These are phyloP conservation scores for Agonopterix alstromeriana DNA, from an alignment of 2,888 invertebrate species.

Conservation along the genomic window DNA sequence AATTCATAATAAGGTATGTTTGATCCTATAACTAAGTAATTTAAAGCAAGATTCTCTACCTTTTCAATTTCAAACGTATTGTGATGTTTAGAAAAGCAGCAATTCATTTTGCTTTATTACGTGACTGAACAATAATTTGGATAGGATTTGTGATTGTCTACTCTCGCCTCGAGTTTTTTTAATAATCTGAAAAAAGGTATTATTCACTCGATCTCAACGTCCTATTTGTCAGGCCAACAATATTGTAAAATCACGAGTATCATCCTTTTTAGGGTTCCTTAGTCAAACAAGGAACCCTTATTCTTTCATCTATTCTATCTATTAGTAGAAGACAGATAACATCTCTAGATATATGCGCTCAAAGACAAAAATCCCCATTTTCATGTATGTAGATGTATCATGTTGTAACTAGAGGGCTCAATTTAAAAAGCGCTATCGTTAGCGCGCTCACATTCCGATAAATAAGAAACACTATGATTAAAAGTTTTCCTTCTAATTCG, in stretches of 20 bases:
- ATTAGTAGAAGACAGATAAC: no score
- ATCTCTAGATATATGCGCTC: no score
- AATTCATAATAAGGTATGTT: conserved; percentile 52
- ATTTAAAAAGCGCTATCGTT: no score
- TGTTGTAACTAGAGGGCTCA: no score
- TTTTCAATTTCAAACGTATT: conserved; percentile 23
- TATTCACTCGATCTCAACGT: conserved; percentile 18
- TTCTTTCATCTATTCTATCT: no score
- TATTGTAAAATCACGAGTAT: conserved; percentile 39
- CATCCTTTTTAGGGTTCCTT: conserved; percentile 13
- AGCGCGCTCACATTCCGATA: no score
- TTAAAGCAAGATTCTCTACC: conserved; percentile 22
- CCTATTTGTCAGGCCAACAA: conserved; percentile 34
- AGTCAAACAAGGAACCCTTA: no score
- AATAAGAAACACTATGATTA: no score
- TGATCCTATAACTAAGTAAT: conserved; percentile 30
- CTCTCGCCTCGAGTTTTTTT: conserved; percentile 7
- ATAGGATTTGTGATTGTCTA: conserved; percentile 34
- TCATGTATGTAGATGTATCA: no score
- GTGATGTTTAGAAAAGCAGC: conserved; percentile 24
- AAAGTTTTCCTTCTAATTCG: no score
- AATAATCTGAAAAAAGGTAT: conserved; percentile 17
- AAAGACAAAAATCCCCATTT: no score
- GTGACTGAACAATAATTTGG: conserved; percentile 38
- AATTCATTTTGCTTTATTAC: conserved; percentile 37